phyloP scores from a whole-genome alignment of 2,888 invertebrate species.

The Pteria penguin region DNA sequence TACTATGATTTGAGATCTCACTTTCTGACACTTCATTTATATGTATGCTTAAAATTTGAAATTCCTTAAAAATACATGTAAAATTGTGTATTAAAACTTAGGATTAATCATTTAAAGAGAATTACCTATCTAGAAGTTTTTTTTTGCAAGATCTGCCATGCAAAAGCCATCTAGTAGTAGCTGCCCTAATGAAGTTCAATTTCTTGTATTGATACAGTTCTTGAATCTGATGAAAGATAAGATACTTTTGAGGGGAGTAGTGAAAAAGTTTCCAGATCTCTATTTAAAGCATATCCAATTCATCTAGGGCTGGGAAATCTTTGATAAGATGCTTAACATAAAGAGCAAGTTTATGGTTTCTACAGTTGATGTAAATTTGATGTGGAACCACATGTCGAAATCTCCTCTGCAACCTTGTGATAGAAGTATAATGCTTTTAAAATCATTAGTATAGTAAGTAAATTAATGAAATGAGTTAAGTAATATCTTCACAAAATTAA shows the following conservation, averaged over 20 bases:
- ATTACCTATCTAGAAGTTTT: too few species aligned
- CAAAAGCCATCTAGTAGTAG: constrained; percentile 25
- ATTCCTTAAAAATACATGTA: too few species aligned
- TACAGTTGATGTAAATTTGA: constrained; percentile 23
- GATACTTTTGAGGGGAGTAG: constrained; percentile 21
- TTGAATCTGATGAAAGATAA: constrained; percentile 24
- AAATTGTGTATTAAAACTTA: too few species aligned
- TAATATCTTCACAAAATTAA: too few species aligned
- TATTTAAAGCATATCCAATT: constrained; percentile 17
- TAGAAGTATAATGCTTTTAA: too few species aligned
- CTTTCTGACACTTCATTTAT: too few species aligned
- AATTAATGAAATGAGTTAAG: too few species aligned
- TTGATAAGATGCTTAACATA: constrained; percentile 35
- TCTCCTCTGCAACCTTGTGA: constrained; percentile 23
- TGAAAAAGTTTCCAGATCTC: constrained; percentile 29
- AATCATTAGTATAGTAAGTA: too few species aligned
- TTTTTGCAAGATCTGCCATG: too few species aligned
- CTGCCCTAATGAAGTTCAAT: constrained; percentile 14
- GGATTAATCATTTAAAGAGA: too few species aligned
- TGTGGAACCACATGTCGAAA: constrained; percentile 29
- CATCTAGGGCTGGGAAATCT: constrained; percentile 16
- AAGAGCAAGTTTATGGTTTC: constrained; percentile 25
- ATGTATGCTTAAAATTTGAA: too few species aligned
- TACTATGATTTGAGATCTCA: too few species aligned
- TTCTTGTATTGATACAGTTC: constrained; percentile 15